Percentiles rank a stretch among this genome's conserved stretches.
Evolutionary conservation across 2,113 vertebrate species (phyloP).

Genomic region (Scomber japonicus): DNA sequence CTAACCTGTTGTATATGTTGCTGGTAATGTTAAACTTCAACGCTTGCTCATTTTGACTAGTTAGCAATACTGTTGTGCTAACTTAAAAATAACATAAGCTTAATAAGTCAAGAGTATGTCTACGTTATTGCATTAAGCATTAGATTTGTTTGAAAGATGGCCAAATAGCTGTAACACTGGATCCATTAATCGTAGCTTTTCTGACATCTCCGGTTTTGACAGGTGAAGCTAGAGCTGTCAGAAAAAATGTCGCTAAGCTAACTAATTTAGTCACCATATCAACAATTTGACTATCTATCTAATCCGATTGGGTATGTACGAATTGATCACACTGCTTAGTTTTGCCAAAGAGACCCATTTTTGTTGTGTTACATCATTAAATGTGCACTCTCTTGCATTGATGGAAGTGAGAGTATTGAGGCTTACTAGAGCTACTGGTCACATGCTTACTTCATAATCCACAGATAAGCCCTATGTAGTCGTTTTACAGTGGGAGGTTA

Average conservation of each 20-base stretch:
- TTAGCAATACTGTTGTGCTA: neutral
- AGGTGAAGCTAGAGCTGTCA: slow-evolving; percentile 1
- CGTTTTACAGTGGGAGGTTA: slow-evolving; percentile 21
- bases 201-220: slow-evolving; percentile 7
- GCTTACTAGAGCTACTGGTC: slow-evolving; percentile 63
- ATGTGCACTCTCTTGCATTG: neutral
- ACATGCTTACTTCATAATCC: slow-evolving; percentile 81
- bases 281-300: neutral
- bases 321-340: neutral
- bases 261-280: too few relatives aligned
- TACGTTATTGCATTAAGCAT: neutral
- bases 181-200: neutral
- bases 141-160: neutral
- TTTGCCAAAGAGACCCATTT: neutral
- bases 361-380: neutral
- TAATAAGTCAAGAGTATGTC: neutral
- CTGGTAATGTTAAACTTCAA: neutral
- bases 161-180: neutral
- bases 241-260: neutral
- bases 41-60: neutral
- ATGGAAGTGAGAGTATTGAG: slow-evolving; percentile 19
- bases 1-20: neutral
- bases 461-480: slow-evolving; percentile 70
- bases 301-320: fast-evolving
- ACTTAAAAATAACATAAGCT: neutral